Evolutionary conservation across 2,888 invertebrate species (phyloP), one percentile per base, ranked within the genome.

Genomic region (Pandemis corylana): DNA sequence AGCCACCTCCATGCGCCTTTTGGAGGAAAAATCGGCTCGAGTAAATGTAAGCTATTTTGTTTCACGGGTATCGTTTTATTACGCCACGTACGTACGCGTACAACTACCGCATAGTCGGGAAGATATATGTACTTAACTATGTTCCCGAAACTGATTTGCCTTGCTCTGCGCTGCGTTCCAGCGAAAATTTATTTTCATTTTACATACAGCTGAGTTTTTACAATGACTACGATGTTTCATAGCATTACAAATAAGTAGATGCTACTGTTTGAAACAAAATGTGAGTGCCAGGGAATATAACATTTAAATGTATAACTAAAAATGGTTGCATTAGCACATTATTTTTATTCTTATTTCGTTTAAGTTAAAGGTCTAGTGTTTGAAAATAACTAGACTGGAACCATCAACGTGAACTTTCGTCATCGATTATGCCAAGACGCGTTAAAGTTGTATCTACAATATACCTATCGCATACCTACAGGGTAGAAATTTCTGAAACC

Each of bases 41-140:
- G 78, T 78, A 80, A 81, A 81, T 82, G 79, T 78, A 81, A 79
- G 76, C 78, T 80, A 81, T 83, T 82, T 83, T 81, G 80, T 81
- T 82, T 80, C 77, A 79, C 79, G 79, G 82, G 80, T 80, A 80
- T 79, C 80, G 79, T 82, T 84, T 84, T 83, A 83, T 77, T 80
- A 78, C 79, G 79, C 77, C 73, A 76, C 73, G 73, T 75, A 72
- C 67, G 15, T 51, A 41, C 62, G 49, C 65, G 44, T 62, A 61
- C 67, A 68, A 73, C 62, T 53, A 66, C 44, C 67, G 56, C 65
- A 51, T 62, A 67, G 66, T 68, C 71, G 63, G 61, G 49, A 68
- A 71, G 64, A 70, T 66, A 65, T 65, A 69, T 74, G 53, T 67
- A 64, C 59, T 65, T 68, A 77, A 69, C 70, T 75, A 75, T 68